Conservation (phyloP, 2,797 vertebrate species). For the Cynopterus sphinx region DNA sequence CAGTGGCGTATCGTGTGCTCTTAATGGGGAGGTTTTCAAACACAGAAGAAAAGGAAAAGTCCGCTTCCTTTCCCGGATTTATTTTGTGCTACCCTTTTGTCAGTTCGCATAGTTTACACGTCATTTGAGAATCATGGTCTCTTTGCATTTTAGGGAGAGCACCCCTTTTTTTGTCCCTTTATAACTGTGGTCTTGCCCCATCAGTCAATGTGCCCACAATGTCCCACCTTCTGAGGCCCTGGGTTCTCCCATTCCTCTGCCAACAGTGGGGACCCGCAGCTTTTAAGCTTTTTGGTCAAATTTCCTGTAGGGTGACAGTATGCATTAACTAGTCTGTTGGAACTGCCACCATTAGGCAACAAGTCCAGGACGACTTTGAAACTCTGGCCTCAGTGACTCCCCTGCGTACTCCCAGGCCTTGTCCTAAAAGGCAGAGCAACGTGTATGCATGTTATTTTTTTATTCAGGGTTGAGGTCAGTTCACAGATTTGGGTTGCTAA, state of each 20-base stretch:
- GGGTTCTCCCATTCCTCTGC: background rate
- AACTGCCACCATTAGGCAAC: slow-evolving; percentile 63
- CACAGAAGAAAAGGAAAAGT: slow-evolving; percentile 29
- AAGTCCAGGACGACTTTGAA: slow-evolving; percentile 68
- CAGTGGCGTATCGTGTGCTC: slow-evolving; percentile 76
- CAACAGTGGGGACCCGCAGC: slow-evolving; percentile 18
- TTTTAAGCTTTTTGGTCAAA: slow-evolving; percentile 70
- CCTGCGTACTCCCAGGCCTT: background rate
- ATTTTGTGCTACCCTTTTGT: slow-evolving; percentile 61
- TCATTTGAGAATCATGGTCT: slow-evolving; percentile 52
- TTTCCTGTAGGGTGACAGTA: slow-evolving; percentile 62
- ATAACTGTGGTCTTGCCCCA: background rate
- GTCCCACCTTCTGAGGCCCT: background rate
- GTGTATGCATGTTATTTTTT: no score
- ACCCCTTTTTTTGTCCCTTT: background rate
- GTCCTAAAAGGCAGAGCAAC: background rate
- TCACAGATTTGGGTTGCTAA: slow-evolving; percentile 9
- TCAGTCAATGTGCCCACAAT: rapidly evolving
- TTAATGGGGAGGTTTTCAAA: slow-evolving; percentile 82
- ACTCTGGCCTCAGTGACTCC: slow-evolving; percentile 27
- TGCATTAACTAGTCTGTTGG: slow-evolving; percentile 50
- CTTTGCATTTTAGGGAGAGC: slow-evolving; percentile 45
- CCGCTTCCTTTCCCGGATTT: slow-evolving; percentile 33
- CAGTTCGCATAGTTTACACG: slow-evolving; percentile 59
- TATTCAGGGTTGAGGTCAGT: background rate